Evolutionary conservation across 2,888 invertebrate species (phyloP), one percentile per base, ranked within the genome.

Genomic region (Sphaerolaimus hirsutus): DNA sequence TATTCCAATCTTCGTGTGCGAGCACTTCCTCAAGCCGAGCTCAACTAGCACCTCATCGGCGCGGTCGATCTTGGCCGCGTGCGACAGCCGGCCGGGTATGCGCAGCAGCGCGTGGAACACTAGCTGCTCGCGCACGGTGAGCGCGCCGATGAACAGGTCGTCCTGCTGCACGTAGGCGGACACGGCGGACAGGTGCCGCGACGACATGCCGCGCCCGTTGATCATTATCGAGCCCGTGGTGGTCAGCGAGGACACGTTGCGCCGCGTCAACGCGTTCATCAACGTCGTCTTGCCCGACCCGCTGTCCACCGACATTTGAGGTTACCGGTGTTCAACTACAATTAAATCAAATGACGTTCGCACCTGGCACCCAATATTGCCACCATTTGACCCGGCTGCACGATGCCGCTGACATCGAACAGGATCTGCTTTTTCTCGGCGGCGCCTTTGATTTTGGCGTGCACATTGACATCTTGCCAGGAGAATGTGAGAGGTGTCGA

Each of bases 251-350:
- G 56, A 57, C 24, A 40, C 45, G 46, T 58, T 58, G 25, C 58
- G 47, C 7, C 51, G 48, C 1, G 55, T 84, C 51, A 91, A 64
- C 0, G 82, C 76, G 65, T 91, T 89, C 48, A 91, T 69, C 2
- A 91, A 73, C 0, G 87, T 89, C 0, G 89, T 87, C 69, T 91
- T 91, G 1, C 89, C 89, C 0, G 87, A 83, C 0, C 89, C 89
- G 26, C 69, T 69, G 29, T n/a, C n/a, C n/a, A n/a, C n/a, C n/a
- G n/a, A n/a, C n/a, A n/a, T n/a, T n/a, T n/a, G n/a, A n/a, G n/a
- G n/a, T n/a, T n/a, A n/a, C n/a, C n/a, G n/a, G n/a, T n/a, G n/a
- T n/a, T n/a, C n/a, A n/a, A n/a, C n/a, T n/a, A n/a, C n/a, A n/a
- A n/a, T n/a, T n/a, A n/a, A n/a, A n/a, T n/a, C n/a, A n/a, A n/a